Evolutionary conservation across 2,888 invertebrate genomes (phyloP).

Genomic region (Sussaba pulchella): DNA sequence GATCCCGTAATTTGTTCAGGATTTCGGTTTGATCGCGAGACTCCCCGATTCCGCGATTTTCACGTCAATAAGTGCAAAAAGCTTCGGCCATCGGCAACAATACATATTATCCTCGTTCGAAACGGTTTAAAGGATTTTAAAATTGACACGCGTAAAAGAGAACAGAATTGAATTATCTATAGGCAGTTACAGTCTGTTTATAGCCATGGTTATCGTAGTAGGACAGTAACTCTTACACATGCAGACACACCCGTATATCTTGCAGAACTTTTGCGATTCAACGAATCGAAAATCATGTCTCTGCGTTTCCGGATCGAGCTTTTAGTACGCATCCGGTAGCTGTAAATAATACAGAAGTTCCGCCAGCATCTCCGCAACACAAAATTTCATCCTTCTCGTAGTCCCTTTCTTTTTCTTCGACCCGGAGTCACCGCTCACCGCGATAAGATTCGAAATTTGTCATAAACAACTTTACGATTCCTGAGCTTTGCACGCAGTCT

Average conservation of each 20-base stretch:
- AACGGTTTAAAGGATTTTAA: not conserved
- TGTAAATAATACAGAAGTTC: not conserved
- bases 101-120: not conserved
- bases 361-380: not conserved
- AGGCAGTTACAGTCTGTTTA: not conserved
- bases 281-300: slow-evolving; percentile 27
- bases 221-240: not conserved
- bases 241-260: not conserved
- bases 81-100: not conserved
- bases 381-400: not conserved
- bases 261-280: slow-evolving; percentile 6
- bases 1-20: not conserved
- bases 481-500: slow-evolving; percentile 27
- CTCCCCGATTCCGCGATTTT: slow-evolving; percentile 9
- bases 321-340: not conserved
- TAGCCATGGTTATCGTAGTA: not conserved
- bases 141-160: not conserved
- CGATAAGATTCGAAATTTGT: slow-evolving; percentile 49
- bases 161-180: not conserved
- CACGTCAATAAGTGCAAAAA: slow-evolving; percentile 1
- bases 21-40: not conserved
- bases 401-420: not conserved
- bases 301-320: slow-evolving; percentile 3
- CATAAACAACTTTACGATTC: slow-evolving; percentile 47
- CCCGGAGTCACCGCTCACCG: slow-evolving; percentile 1